These are phyloP conservation scores for Anser cygnoides DNA, from an alignment of 2,113 vertebrate species.

Conservation along the genomic window DNA sequence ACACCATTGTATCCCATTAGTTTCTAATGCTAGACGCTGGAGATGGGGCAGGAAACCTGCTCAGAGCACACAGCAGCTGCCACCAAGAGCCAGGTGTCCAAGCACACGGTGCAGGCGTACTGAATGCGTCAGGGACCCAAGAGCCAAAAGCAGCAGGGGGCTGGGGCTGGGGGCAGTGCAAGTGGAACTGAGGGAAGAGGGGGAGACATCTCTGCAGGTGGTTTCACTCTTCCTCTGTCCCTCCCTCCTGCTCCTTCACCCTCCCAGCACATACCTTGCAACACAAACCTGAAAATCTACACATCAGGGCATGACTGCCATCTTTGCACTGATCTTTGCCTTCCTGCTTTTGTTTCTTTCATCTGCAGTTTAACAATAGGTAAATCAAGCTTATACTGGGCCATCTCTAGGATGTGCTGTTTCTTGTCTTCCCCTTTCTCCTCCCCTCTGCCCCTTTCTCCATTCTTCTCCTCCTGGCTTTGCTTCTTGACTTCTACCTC, in stretches of 20 bases:
- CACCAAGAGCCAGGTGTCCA: not conserved
- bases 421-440: not conserved
- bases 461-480: not conserved
- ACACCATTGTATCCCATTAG: fast-evolving
- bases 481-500: not conserved
- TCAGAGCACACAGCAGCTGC: not conserved
- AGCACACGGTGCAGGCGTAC: not conserved
- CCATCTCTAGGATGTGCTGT: not conserved
- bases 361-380: not conserved
- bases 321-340: not conserved
- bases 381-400: not conserved
- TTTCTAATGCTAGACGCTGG: fast-evolving
- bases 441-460: not conserved
- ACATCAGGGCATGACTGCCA: fast-evolving
- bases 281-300: not conserved
- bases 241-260: not conserved
- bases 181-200: not conserved
- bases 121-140: fast-evolving
- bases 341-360: not conserved
- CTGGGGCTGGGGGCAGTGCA: not conserved
- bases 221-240: not conserved
- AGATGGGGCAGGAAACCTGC: not conserved
- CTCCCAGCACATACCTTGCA: not conserved
- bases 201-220: not conserved
- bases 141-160: not conserved